phyloP scores from a whole-genome alignment of 64 coral and sea anemone species.

The Pocillopora damicornis region DNA sequence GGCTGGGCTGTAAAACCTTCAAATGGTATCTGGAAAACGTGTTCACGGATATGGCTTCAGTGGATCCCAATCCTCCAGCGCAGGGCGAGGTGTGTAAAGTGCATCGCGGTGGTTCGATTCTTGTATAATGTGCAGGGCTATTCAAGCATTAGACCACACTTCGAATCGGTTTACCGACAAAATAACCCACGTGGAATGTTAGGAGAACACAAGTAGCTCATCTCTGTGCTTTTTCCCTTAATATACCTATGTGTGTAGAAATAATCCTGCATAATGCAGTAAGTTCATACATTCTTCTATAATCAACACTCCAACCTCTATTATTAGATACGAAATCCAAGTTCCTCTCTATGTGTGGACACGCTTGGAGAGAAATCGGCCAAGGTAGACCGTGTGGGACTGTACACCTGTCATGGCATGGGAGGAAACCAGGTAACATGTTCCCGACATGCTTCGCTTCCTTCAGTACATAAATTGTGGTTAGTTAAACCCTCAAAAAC shows the following conservation, averaged over 20 bases:
- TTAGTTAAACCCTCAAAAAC: no score
- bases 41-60: slow-evolving; percentile 73
- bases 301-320: neutral
- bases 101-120: neutral
- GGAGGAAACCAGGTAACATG: slow-evolving; percentile 80
- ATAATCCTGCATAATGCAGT: no score
- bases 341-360: slow-evolving; percentile 64
- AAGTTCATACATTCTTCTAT: neutral
- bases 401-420: slow-evolving; percentile 84
- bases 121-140: neutral
- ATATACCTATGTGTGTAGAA: neutral
- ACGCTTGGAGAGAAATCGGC: slow-evolving; percentile 74
- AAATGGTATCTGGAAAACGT: slow-evolving; percentile 86
- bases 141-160: no score
- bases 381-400: slow-evolving; percentile 54
- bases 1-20: slow-evolving; percentile 75
- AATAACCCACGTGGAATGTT: no score
- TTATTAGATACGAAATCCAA: slow-evolving; percentile 64
- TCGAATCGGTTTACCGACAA: no score
- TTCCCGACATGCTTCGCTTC: neutral
- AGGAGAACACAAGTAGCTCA: no score
- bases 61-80: slow-evolving; percentile 84
- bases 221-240: no score
- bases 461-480: neutral
- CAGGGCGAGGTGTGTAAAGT: slow-evolving; percentile 74